A percentile compares a stretch with the other conserved stretches of the same genome.
Evolutionary conservation across 2,888 invertebrate genomes (phyloP).

Genomic region (Tachystola acroxantha): DNA sequence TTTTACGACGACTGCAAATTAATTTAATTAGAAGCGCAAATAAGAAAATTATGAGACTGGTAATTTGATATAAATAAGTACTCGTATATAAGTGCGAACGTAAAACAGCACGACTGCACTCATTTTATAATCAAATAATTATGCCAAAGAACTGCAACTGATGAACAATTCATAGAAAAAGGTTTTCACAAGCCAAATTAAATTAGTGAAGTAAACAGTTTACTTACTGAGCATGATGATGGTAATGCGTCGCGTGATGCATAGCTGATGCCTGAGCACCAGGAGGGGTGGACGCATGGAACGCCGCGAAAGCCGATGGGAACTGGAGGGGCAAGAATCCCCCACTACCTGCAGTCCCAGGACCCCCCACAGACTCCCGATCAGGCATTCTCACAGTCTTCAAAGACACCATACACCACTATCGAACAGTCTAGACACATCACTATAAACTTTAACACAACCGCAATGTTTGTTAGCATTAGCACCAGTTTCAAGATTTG

Average conservation of each 20-base stretch:
- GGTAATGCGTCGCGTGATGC: constrained; percentile 77
- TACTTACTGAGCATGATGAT: constrained; percentile 74
- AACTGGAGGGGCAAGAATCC: constrained; percentile 78
- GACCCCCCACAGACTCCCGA: constrained; percentile 74
- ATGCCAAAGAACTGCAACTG: too few relatives aligned
- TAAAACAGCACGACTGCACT: too few relatives aligned
- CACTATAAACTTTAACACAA: constrained; percentile 7
- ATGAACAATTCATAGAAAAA: too few relatives aligned
- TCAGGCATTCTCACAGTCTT: constrained; percentile 71
- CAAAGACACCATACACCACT: constrained; percentile 35
- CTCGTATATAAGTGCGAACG: too few relatives aligned
- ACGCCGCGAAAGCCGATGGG: constrained; percentile 78
- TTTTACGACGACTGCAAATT: constrained; percentile 26
- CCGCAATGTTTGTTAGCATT: constrained; percentile 12
- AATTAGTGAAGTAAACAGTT: too few relatives aligned
- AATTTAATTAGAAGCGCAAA: constrained; percentile 16
- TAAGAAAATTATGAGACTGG: not conserved
- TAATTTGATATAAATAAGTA: not conserved
- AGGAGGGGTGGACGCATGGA: constrained; percentile 80
- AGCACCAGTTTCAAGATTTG: constrained; percentile 9
- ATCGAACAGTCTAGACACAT: constrained; percentile 20
- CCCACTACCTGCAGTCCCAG: constrained; percentile 75
- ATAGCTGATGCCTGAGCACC: constrained; percentile 77
- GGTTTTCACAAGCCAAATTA: too few relatives aligned
- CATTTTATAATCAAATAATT: too few relatives aligned